Conservation (phyloP, 2,113 vertebrate genomes). For the Brachypodius melanocephalos region DNA sequence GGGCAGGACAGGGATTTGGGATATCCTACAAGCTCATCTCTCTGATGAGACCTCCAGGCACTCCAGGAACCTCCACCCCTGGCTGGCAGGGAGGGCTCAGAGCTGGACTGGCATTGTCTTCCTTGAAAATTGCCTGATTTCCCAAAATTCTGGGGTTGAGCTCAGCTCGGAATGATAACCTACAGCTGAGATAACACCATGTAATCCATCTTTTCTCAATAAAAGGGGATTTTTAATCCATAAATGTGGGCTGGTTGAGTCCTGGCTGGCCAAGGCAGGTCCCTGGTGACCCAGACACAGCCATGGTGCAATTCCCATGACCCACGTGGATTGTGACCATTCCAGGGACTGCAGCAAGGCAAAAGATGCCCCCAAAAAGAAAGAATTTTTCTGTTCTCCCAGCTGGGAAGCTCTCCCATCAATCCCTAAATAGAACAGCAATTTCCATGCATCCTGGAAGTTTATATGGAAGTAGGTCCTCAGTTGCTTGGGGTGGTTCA, state of each 20-base stretch:
- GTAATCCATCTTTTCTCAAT: neutral
- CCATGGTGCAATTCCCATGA: accelerated
- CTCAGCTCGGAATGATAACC: neutral
- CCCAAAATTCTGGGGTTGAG: neutral
- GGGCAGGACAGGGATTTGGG: neutral
- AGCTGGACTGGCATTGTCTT: neutral
- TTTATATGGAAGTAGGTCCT: conserved; percentile 27
- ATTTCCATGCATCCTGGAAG: neutral
- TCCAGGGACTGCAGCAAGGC: neutral
- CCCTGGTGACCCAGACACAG: neutral
- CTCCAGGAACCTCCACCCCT: neutral
- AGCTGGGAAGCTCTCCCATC: neutral
- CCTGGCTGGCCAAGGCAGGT: neutral
- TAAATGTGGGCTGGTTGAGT: too few relatives aligned
- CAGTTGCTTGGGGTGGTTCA: neutral
- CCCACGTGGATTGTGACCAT: accelerated
- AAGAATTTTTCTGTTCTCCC: neutral
- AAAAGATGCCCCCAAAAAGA: neutral
- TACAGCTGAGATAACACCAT: neutral
- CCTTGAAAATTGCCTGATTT: neutral
- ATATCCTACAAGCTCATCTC: neutral
- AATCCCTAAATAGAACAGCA: neutral
- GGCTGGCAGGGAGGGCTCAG: neutral
- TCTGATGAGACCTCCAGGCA: accelerated
- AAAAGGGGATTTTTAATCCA: neutral